Conservation (phyloP, 2,797 vertebrate genomes). For the Xenentodon cancila region DNA sequence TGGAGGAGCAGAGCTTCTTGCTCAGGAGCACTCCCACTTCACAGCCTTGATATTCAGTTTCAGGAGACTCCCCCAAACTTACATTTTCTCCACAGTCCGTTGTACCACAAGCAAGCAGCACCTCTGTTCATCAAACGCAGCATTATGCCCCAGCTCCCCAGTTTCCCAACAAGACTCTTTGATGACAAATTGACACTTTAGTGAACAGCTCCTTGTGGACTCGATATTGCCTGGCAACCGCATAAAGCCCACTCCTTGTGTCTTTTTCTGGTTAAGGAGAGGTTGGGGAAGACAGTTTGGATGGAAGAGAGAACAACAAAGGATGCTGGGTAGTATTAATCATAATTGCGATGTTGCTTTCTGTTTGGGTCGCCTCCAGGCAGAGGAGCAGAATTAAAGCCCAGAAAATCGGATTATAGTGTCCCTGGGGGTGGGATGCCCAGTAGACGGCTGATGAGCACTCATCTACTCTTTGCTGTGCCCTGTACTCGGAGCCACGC, state of each 20-base stretch:
- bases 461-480: conserved; percentile 79
- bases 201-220: conserved; percentile 78
- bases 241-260: conserved; percentile 65
- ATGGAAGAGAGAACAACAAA: conserved; percentile 19
- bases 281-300: conserved; percentile 26
- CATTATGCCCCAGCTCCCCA: conserved; percentile 60
- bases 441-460: conserved; percentile 86
- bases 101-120: conserved; percentile 54
- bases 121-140: conserved; percentile 73
- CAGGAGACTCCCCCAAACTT: conserved; percentile 40
- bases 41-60: conserved; percentile 52
- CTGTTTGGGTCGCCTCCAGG: conserved; percentile 80
- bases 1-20: not conserved
- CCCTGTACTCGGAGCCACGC: conserved; percentile 71
- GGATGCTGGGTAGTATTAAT: conserved; percentile 57
- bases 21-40: conserved; percentile 25
- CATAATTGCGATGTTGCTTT: conserved; percentile 67
- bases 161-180: conserved; percentile 76
- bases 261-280: conserved; percentile 47
- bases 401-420: conserved; percentile 89
- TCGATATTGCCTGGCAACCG: conserved; percentile 81
- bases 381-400: conserved; percentile 87
- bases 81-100: conserved; percentile 47
- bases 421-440: conserved; percentile 76
- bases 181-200: conserved; percentile 85